Conservation (phyloP, 2,113 vertebrate species). For the Suncus etruscus region DNA sequence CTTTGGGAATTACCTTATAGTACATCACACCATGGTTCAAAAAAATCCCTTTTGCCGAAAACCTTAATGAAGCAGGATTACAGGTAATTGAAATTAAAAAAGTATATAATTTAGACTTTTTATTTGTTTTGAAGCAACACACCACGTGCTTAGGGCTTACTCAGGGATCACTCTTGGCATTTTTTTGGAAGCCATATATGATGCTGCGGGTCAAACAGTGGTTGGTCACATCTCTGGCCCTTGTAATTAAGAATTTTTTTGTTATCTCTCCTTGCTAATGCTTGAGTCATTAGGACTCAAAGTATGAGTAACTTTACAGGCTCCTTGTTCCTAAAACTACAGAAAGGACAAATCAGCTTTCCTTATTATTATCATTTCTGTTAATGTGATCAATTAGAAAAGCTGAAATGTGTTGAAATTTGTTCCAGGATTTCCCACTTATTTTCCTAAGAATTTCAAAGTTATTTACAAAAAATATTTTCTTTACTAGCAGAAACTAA, state of each 20-base stretch:
- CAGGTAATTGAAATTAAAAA: slow-evolving; percentile 12
- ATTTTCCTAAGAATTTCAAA: background rate
- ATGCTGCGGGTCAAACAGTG: no score
- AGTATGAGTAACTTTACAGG: background rate
- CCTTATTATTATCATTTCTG: background rate
- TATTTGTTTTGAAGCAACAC: no score
- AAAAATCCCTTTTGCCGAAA: background rate
- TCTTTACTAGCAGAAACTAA: background rate
- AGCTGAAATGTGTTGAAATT: background rate
- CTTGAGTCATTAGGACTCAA: background rate
- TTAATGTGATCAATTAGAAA: background rate
- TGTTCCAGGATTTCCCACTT: slow-evolving; percentile 11
- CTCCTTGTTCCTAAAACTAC: background rate
- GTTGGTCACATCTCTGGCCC: no score
- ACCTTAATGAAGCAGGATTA: slow-evolving; percentile 1
- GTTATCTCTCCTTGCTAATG: background rate
- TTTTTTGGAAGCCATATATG: no score
- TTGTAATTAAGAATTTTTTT: background rate
- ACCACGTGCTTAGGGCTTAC: no score
- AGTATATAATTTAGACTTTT: no score
- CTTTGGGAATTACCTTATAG: background rate
- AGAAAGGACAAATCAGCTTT: background rate
- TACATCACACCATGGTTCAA: background rate
- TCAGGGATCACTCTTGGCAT: no score
- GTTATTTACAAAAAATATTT: slow-evolving; percentile 25